Evolutionary conservation across 1,140 invertebrate species (phyloP).

Genomic region (Bombus huntii): DNA sequence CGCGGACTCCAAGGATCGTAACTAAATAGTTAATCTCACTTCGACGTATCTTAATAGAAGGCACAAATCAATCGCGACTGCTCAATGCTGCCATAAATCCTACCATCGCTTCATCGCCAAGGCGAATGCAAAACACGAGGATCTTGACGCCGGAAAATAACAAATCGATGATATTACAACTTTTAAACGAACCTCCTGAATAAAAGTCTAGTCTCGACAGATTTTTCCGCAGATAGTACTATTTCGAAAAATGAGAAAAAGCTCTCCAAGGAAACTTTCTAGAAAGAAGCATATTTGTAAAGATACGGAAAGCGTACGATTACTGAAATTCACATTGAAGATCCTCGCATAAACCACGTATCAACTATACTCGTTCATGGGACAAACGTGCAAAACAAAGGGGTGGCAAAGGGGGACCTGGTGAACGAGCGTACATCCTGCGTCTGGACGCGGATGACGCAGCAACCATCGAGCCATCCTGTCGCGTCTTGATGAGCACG

Average conservation of each 20-base stretch:
- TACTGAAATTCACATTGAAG: neutral
- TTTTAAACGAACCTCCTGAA: neutral
- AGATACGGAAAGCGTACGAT: too few species aligned
- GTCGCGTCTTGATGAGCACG: conserved; percentile 73
- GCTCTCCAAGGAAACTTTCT: neutral
- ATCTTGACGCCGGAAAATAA: neutral
- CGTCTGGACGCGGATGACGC: conserved; percentile 59
- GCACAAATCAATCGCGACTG: neutral
- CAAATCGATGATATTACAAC: neutral
- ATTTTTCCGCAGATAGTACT: too few species aligned
- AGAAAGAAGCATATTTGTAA: too few species aligned
- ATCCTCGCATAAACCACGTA: neutral
- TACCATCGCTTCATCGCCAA: neutral
- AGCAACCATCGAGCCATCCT: conserved; percentile 58
- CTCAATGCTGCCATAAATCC: neutral
- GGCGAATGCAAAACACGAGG: neutral
- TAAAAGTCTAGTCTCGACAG: neutral
- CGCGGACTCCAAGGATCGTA: neutral
- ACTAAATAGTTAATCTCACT: neutral
- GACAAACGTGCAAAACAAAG: conserved; percentile 58
- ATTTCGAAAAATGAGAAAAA: neutral
- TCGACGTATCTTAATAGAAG: neutral
- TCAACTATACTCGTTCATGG: neutral
- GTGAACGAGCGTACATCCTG: conserved; percentile 39
- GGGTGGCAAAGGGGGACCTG: neutral